Evolutionary conservation across 37 sponge, comb jelly and placozoan genomes (phyloP).

Genomic region (Spongilla lacustris): DNA sequence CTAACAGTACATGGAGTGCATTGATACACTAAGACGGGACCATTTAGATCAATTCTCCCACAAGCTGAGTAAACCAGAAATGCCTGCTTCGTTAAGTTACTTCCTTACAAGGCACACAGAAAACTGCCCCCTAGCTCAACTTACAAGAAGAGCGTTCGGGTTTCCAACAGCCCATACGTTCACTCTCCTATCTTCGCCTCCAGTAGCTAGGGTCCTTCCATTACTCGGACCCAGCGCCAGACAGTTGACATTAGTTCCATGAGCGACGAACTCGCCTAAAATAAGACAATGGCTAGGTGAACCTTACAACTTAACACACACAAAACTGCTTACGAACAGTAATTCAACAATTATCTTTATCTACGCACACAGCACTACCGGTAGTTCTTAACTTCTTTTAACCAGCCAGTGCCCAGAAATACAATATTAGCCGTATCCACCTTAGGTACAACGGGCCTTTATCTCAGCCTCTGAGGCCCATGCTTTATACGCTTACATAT

Average conservation of each 20-base stretch:
- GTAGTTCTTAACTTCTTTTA: no score
- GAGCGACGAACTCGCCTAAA: conserved; percentile 94
- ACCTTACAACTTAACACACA: no score
- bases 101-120: not conserved
- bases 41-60: not conserved
- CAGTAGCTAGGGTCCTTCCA: conserved; percentile 93
- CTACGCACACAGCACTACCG: no score
- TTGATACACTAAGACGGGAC: not conserved
- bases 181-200: conserved; percentile 95
- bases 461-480: not conserved
- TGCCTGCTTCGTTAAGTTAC: not conserved
- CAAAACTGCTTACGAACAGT: not conserved
- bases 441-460: not conserved
- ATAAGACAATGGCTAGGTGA: not conserved
- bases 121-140: not conserved
- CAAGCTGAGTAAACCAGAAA: not conserved
- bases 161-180: conserved; percentile 88
- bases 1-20: not conserved
- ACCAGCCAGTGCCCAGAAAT: not conserved
- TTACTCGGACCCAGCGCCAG: conserved; percentile 78
- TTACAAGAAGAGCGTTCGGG: conserved; percentile 71
- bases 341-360: not conserved
- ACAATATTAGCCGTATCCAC: not conserved
- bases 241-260: conserved; percentile 87
- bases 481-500: conserved; percentile 38